Percentiles rank a stretch among this genome's conserved stretches.
phyloP scores from a whole-genome alignment of 2,888 invertebrate genomes.

The Microplitis deprimator region DNA sequence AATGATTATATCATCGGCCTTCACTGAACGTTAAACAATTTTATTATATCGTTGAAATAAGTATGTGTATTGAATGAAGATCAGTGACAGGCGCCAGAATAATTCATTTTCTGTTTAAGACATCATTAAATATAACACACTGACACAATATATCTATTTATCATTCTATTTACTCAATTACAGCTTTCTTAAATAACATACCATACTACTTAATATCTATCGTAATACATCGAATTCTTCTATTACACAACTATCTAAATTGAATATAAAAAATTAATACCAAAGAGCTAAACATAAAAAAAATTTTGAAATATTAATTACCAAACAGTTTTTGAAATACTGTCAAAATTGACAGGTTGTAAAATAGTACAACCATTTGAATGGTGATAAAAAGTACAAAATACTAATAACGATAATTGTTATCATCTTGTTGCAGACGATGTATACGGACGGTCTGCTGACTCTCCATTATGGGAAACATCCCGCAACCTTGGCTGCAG shows the following conservation, averaged over 20 bases:
- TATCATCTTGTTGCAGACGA: conserved; percentile 66
- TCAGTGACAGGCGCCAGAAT: conserved; percentile 1
- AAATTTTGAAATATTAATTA: too few relatives aligned
- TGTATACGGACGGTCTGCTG: conserved; percentile 79
- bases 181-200: not conserved
- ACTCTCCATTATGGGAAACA: conserved; percentile 95
- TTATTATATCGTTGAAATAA: not conserved
- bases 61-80: not conserved
- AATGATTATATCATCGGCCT: not conserved
- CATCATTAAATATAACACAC: not conserved
- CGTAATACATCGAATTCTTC: not conserved
- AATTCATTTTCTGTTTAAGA: not conserved
- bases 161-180: not conserved
- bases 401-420: conserved; percentile 24
- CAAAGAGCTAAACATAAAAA: not conserved
- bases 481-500: conserved; percentile 92
- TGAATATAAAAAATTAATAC: not conserved
- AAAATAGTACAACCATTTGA: not conserved
- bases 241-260: not conserved
- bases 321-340: too few relatives aligned
- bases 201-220: not conserved
- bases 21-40: not conserved
- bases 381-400: not conserved
- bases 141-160: not conserved
- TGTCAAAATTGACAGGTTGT: not conserved